These are phyloP conservation scores for Nilaparvata lugens DNA, from an alignment of 1,140 invertebrate species.

Conservation along the genomic window DNA sequence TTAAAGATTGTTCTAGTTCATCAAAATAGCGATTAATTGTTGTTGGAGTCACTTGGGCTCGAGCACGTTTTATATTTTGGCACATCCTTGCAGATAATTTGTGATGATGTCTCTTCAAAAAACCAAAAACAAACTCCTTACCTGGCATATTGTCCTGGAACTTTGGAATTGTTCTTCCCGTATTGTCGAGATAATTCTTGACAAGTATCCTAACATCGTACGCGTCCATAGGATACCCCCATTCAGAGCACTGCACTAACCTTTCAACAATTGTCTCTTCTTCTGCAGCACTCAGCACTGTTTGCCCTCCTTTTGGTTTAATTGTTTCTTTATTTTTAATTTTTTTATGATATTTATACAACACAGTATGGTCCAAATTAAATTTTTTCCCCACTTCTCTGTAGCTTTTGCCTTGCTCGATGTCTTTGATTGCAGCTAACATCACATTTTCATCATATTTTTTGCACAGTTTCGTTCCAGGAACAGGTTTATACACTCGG, in stretches of 20 bases:
- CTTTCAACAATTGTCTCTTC: not conserved
- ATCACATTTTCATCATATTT: not conserved
- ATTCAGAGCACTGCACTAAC: not conserved
- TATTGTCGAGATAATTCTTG: not conserved
- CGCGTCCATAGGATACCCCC: slow-evolving; percentile 10
- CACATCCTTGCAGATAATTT: not conserved
- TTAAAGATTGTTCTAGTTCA: slow-evolving; percentile 18
- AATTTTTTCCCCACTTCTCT: not conserved
- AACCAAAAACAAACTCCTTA: slow-evolving; percentile 20
- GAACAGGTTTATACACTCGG: not conserved
- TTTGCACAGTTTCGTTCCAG: not conserved
- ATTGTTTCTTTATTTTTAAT: not conserved
- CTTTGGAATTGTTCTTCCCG: slow-evolving; percentile 4
- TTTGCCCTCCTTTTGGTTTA: not conserved
- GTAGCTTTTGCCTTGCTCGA: not conserved
- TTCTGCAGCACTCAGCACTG: not conserved
- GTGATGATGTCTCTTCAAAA: not conserved
- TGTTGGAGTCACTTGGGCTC: slow-evolving; percentile 10
- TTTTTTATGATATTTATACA: slow-evolving; percentile 5
- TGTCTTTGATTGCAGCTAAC: not conserved
- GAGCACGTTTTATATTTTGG: not conserved
- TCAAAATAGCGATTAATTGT: slow-evolving; percentile 8
- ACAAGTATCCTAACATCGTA: not conserved
- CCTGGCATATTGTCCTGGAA: slow-evolving; percentile 29
- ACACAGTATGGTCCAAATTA: not conserved